Evolutionary conservation across 2,797 vertebrate species (phyloP).

Genomic region (Kryptopterus vitreolus): DNA sequence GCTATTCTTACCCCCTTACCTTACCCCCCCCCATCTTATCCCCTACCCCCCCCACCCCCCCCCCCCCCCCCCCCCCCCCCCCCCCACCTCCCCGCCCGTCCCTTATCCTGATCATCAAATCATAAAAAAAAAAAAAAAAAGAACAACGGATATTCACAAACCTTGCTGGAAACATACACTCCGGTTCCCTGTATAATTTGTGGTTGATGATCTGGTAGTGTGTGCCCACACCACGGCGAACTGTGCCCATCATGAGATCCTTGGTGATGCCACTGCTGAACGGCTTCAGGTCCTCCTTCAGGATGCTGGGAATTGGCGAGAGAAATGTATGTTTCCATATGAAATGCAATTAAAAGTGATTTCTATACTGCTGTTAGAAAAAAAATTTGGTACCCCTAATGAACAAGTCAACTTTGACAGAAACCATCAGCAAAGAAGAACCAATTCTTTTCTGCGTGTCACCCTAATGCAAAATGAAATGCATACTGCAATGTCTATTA

Average conservation of each 20-base stretch:
- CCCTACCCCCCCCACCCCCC: too few species aligned
- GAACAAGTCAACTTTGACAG: neutral
- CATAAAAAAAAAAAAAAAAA: too few species aligned
- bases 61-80: too few species aligned
- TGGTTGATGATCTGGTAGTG: conserved; percentile 92
- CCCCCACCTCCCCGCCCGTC: too few species aligned
- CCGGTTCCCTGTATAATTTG: conserved; percentile 86
- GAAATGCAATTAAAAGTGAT: neutral
- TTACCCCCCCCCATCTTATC: too few species aligned
- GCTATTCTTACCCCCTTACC: too few species aligned
- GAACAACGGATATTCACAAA: conserved; percentile 54
- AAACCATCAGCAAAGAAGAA: neutral
- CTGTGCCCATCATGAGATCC: conserved; percentile 76
- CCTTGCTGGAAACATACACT: conserved; percentile 97
- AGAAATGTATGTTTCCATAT: neutral
- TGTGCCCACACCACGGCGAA: conserved; percentile 85
- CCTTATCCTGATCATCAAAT: too few species aligned
- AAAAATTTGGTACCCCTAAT: neutral
- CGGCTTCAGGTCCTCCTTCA: conserved; percentile 81
- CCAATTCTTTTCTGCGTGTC: neutral
- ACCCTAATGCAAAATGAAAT: neutral
- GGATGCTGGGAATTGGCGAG: conserved; percentile 72
- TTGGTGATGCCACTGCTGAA: conserved; percentile 84
- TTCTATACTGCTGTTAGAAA: neutral
- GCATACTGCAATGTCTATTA: neutral